Evolutionary conservation across 2,113 vertebrate species (phyloP).

Genomic region (Tetrax tetrax): DNA sequence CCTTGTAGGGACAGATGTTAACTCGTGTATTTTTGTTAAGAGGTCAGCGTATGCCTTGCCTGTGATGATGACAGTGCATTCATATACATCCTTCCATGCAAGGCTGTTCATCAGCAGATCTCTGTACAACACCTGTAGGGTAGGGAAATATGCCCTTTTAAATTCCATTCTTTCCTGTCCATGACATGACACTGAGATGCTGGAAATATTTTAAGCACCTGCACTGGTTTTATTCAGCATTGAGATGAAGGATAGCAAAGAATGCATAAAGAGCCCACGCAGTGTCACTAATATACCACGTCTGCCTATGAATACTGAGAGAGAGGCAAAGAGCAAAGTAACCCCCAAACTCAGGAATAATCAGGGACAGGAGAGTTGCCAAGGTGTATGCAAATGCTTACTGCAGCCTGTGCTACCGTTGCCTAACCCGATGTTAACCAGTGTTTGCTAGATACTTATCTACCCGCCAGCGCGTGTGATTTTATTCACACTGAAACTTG

Average conservation of each 20-base stretch:
- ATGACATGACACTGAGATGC: rapidly evolving
- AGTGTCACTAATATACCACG: rapidly evolving
- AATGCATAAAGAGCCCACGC: neutral
- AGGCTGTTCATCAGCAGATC: neutral
- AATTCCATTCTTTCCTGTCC: neutral
- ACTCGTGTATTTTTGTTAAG: neutral
- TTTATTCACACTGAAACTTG: neutral
- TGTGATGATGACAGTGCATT: no score
- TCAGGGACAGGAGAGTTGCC: rapidly evolving
- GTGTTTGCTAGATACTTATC: neutral
- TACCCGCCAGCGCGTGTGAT: neutral
- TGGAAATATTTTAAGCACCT: neutral
- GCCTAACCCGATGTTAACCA: rapidly evolving
- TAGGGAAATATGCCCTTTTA: neutral
- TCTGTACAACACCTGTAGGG: neutral
- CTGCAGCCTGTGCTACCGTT: neutral
- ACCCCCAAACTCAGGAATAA: neutral
- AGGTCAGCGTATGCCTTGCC: no score
- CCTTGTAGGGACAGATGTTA: neutral
- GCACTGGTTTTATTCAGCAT: neutral
- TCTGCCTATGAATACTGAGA: neutral
- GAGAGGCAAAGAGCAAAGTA: neutral
- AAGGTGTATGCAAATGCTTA: rapidly evolving
- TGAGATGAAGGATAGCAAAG: neutral
- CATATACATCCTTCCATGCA: neutral